Percentiles rank a stretch among this genome's conserved stretches.
These are phyloP conservation scores for Brachirus orientalis DNA, from an alignment of 2,113 vertebrate genomes.

Conservation along the genomic window DNA sequence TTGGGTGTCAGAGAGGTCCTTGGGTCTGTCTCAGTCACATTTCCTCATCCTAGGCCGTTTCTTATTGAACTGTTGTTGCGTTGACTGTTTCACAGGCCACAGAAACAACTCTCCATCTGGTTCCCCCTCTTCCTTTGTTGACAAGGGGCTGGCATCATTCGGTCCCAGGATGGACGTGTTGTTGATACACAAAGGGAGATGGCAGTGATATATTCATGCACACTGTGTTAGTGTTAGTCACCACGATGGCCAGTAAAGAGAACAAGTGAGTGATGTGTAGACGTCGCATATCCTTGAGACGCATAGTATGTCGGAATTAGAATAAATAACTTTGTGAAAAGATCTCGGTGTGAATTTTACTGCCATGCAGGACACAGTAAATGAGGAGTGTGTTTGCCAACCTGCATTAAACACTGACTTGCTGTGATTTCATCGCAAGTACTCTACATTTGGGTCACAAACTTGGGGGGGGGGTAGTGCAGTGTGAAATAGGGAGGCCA, in stretches of 20 bases:
- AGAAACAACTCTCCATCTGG: constrained; percentile 70
- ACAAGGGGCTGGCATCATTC: constrained; percentile 56
- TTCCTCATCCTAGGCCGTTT: constrained; percentile 32
- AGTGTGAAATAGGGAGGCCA: constrained; percentile 26
- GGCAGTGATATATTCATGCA: constrained; percentile 45
- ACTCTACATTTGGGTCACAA: constrained; percentile 40
- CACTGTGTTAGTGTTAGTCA: constrained; percentile 1
- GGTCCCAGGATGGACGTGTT: constrained; percentile 34
- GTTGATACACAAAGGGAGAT: constrained; percentile 43
- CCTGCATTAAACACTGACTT: not conserved
- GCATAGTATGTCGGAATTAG: not conserved
- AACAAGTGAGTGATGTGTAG: not conserved
- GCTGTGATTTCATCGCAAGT: constrained; percentile 47
- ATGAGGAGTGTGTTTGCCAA: not conserved
- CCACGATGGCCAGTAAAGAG: not conserved
- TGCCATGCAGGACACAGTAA: not conserved
- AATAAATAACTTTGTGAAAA: not conserved
- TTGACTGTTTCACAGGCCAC: constrained; percentile 36
- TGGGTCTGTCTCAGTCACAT: constrained; percentile 26
- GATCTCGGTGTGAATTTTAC: not conserved
- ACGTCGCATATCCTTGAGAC: not conserved
- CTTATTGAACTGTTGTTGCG: constrained; percentile 35
- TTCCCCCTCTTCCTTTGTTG: constrained; percentile 72
- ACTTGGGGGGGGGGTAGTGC: constrained; percentile 40
- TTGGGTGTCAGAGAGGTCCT: constrained; percentile 64